phyloP scores from a whole-genome alignment of 37 sponge, comb jelly and placozoan genomes.

The Beroe ovata region DNA sequence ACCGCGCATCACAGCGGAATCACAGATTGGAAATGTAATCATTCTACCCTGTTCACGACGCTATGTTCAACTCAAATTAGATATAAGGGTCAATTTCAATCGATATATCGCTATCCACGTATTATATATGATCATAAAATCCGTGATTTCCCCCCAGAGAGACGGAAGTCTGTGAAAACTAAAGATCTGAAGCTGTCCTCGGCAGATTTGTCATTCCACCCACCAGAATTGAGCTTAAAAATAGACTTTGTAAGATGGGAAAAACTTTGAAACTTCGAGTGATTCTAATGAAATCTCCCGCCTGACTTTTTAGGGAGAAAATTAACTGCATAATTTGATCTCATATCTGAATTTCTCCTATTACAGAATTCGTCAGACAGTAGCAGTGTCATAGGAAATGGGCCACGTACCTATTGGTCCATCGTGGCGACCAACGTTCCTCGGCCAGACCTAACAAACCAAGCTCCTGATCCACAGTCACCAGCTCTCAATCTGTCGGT shows the following conservation, averaged over 20 bases:
- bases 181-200: conserved; percentile 62
- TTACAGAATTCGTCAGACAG: background rate
- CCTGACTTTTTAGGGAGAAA: too few species aligned
- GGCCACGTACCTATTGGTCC: conserved; percentile 45
- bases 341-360: background rate
- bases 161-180: conserved; percentile 52
- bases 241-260: conserved; percentile 31
- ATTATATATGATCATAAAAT: background rate
- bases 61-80: background rate
- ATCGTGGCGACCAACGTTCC: conserved; percentile 56
- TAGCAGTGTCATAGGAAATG: background rate
- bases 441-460: conserved; percentile 50
- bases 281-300: too few species aligned
- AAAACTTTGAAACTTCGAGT: too few species aligned
- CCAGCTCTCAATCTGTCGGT: conserved; percentile 22
- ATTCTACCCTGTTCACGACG: too few species aligned
- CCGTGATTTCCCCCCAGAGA: background rate
- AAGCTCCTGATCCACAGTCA: conserved; percentile 39
- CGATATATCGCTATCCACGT: background rate
- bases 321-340: too few species aligned
- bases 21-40: too few species aligned
- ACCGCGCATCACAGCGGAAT: too few species aligned
- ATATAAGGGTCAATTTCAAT: background rate
- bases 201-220: conserved; percentile 25
- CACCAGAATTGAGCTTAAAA: conserved; percentile 8